Evolutionary conservation across 2,113 vertebrate genomes (phyloP).

Genomic region (Anser cygnoides): DNA sequence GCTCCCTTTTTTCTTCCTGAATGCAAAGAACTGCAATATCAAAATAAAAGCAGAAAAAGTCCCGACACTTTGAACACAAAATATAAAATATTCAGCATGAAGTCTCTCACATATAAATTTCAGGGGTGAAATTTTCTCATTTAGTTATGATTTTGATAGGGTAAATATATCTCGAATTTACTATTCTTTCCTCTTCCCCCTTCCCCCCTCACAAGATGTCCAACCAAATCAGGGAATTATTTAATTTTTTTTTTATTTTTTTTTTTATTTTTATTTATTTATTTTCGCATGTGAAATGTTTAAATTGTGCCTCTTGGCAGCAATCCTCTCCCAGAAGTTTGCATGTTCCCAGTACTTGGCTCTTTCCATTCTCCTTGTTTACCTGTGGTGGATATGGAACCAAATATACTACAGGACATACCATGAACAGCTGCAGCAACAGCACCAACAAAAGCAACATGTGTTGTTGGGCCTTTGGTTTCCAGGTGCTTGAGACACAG

Average conservation of each 20-base stretch:
- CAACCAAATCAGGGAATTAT: neutral
- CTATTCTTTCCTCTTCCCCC: neutral
- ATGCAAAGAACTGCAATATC: neutral
- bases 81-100: neutral
- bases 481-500: constrained; percentile 79
- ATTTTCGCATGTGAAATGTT: neutral
- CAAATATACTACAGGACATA: constrained; percentile 69
- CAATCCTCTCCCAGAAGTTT: neutral
- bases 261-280: neutral
- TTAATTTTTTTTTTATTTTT: neutral
- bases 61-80: neutral
- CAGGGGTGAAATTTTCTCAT: neutral
- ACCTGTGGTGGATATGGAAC: neutral
- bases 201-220: neutral
- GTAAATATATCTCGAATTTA: constrained; percentile 33
- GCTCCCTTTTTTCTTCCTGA: neutral
- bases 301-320: constrained; percentile 2
- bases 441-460: constrained; percentile 87
- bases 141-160: neutral
- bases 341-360: neutral
- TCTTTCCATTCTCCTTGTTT: neutral
- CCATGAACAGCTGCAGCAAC: constrained; percentile 88
- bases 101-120: neutral
- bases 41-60: neutral
- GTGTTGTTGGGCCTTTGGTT: constrained; percentile 85